A percentile compares a stretch with the other conserved stretches of the same genome.
Evolutionary conservation across 2,888 invertebrate genomes (phyloP).

Genomic region (Platycheirus rosarum): DNA sequence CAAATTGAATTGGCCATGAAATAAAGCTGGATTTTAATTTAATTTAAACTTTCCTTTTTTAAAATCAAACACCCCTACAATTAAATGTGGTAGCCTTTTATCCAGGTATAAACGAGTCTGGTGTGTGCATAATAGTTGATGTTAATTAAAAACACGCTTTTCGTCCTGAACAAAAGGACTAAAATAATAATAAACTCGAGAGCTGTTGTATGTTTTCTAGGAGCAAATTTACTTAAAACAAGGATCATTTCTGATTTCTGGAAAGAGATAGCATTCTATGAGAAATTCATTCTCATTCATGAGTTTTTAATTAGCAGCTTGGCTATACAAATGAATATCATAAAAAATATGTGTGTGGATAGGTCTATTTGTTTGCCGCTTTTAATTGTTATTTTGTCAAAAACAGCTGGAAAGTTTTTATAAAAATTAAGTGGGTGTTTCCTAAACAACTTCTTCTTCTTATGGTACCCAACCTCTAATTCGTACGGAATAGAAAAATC

Average conservation of each 20-base stretch:
- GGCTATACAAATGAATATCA: no score
- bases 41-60: conserved; percentile 18
- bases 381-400: no score
- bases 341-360: no score
- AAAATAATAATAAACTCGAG: background rate
- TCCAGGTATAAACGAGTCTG: background rate
- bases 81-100: background rate
- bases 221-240: background rate
- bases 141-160: conserved; percentile 1
- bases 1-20: conserved; percentile 3
- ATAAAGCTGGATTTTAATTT: conserved; percentile 20
- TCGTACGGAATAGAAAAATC: no score
- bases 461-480: background rate
- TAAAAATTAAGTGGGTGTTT: no score
- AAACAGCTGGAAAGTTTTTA: no score
- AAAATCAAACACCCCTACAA: conserved; percentile 6
- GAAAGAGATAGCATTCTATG: no score
- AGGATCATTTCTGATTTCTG: no score
- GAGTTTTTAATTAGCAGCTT: no score
- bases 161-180: background rate
- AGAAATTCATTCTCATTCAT: no score
- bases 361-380: no score
- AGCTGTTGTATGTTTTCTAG: background rate
- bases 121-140: background rate
- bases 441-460: no score